Conservation (phyloP, 2,797 vertebrate genomes). For the Ptychobarbus kaznakovi region DNA sequence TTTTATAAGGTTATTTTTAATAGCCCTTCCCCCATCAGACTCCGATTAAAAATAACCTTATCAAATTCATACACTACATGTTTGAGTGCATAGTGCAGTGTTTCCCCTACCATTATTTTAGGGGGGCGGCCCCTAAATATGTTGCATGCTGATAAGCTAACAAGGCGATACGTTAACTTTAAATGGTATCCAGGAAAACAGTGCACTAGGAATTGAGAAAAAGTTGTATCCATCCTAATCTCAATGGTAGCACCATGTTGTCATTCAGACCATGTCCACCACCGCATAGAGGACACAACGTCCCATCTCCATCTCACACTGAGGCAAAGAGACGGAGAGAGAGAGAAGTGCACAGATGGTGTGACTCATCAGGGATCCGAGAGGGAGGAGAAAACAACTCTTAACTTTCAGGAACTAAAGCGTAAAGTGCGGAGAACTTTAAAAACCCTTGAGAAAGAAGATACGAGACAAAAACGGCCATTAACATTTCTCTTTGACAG, state of each 20-base stretch:
- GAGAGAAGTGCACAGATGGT: conserved; percentile 32
- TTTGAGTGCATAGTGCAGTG: too few relatives aligned
- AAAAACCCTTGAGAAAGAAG: neutral
- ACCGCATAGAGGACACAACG: conserved; percentile 27
- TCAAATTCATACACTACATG: too few relatives aligned
- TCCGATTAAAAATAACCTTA: too few relatives aligned
- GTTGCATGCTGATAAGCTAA: neutral
- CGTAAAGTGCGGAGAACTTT: neutral
- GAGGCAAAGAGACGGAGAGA: conserved; percentile 22
- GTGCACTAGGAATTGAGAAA: neutral
- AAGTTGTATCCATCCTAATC: neutral
- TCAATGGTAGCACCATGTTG: conserved; percentile 24
- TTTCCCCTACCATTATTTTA: too few relatives aligned
- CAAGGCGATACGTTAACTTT: neutral
- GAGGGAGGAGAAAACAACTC: neutral
- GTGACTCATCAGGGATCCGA: conserved; percentile 24
- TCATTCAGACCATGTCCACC: conserved; percentile 51
- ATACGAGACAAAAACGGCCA: neutral
- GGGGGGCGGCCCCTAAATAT: too few relatives aligned
- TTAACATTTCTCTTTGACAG: neutral
- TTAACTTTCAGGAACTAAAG: conserved; percentile 25
- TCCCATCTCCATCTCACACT: conserved; percentile 13
- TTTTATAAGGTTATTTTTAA: too few relatives aligned
- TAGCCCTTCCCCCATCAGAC: too few relatives aligned
- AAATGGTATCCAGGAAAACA: neutral